Base-by-base conservation (phyloP, 2,888 invertebrate species). In the Diarsia rubi region DNA sequence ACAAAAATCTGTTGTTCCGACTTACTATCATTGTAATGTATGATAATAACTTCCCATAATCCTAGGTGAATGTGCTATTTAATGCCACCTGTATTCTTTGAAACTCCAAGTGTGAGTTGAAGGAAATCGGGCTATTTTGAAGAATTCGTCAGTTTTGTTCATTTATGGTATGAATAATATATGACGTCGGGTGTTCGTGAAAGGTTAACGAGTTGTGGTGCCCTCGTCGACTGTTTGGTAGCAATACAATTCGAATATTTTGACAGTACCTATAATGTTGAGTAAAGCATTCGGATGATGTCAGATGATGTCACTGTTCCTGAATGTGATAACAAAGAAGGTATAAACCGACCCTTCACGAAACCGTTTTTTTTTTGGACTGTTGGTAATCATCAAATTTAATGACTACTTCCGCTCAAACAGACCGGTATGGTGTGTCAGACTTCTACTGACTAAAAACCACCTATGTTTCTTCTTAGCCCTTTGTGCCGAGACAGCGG, bases 181-280 rank as follows among this genome's bases (percentile, higher is more conserved):
- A 92, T 91, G 78, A 73, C 76, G 71, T 59, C 54, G 85, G 85
- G 88, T 85, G 69, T 81, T 88, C 95, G 95, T 95, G 95, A 95
- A 95, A 96, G 95, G 95, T 96, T 94, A 95, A 95, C 93, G 88
- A 91, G 92, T 86, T 82, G 92, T 91, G 91, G 84, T 88, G 90
- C 90, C 90, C 90, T 83, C 85, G 81, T 74, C 75, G 82, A 82
- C 79, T 82, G 83, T 81, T 66, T 44, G 19, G 19, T 74, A 37
- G 52, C 45, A 44, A 24, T 45, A 73, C 52, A 45, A 42, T 74
- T 75, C 57, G 49, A 71, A 78, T 72, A 69, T 73, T 64, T 82
- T 73, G 62, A 37, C 14, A 42, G n/a, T 47, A 24, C 14, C 14
- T n/a, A 24, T n/a, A 47, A 16, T 49, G 49, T 73, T 73, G 44